Conservation (phyloP, 2,797 vertebrate species). For the Cynodonichthys magdalenae region DNA sequence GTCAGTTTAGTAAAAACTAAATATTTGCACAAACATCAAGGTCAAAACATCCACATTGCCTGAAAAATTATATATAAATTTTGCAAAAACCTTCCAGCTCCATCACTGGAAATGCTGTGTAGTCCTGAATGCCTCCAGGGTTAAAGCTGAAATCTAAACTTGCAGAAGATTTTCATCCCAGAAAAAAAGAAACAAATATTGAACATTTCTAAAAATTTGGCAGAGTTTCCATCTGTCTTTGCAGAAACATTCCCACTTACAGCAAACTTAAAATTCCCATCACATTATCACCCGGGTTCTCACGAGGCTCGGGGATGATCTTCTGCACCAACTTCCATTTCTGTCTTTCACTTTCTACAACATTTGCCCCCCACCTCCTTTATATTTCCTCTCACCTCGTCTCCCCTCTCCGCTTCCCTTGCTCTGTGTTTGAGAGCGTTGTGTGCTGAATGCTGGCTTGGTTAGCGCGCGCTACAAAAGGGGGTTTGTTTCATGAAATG, state of each 20-base stretch:
- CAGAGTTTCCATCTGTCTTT: conserved; percentile 13
- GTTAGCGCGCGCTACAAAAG: conserved; percentile 68
- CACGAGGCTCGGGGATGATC: conserved; percentile 33
- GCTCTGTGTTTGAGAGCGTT: conserved; percentile 51
- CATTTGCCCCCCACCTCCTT: not conserved
- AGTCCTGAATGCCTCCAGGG: conserved; percentile 37
- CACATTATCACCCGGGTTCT: conserved; percentile 6
- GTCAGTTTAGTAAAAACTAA: conserved; percentile 20
- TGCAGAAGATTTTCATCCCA: conserved; percentile 16
- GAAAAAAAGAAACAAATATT: conserved; percentile 24
- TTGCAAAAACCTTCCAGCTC: conserved; percentile 36
- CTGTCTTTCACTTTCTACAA: conserved; percentile 28
- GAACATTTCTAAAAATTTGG: conserved; percentile 24
- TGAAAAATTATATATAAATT: conserved; percentile 42
- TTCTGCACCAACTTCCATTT: conserved; percentile 45
- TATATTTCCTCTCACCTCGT: not conserved
- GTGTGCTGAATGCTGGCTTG: conserved; percentile 38
- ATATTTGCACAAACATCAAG: conserved; percentile 14
- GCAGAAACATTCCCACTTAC: conserved; percentile 24
- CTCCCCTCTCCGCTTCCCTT: conserved; percentile 25
- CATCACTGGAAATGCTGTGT: conserved; percentile 27
- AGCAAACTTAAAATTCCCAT: conserved; percentile 16
- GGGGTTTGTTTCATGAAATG: conserved; percentile 75
- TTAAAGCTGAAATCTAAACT: conserved; percentile 35
- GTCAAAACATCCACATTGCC: conserved; percentile 26